Percentiles rank a stretch among this genome's conserved stretches.
phyloP scores from a whole-genome alignment of 1,140 invertebrate species.

The Platyscapa corneri region DNA sequence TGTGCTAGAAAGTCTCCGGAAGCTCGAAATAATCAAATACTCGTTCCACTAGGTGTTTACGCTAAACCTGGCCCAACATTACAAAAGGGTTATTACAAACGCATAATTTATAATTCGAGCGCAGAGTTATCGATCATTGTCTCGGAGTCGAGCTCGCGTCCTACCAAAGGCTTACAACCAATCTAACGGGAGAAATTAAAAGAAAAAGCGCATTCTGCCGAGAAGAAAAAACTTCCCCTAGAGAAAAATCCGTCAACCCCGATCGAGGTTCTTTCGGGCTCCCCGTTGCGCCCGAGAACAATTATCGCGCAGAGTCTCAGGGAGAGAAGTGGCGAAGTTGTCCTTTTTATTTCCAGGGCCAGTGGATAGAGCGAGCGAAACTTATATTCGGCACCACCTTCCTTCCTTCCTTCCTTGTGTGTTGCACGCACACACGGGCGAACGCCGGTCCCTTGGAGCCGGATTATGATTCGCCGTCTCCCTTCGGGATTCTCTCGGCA shows the following conservation, averaged over 20 bases:
- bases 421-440: background rate
- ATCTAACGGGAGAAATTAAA: background rate
- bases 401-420: background rate
- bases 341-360: slow-evolving; percentile 15
- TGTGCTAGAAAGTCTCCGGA: no score
- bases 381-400: background rate
- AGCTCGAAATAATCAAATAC: no score
- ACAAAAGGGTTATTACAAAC: background rate
- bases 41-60: background rate
- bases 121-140: background rate
- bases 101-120: background rate
- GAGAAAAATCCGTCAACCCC: background rate
- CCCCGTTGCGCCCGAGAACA: background rate
- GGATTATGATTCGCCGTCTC: slow-evolving; percentile 35
- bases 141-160: no score
- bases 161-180: background rate
- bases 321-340: background rate
- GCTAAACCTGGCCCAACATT: no score
- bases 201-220: background rate
- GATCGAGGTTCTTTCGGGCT: background rate
- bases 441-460: background rate
- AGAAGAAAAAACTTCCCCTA: background rate
- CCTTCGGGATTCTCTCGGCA: background rate
- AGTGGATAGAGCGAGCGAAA: background rate
- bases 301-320: slow-evolving; percentile 13